Percentiles rank a stretch among this genome's conserved stretches.
Evolutionary conservation across 2,888 invertebrate species (phyloP).

Genomic region (Leucophora obtusa): DNA sequence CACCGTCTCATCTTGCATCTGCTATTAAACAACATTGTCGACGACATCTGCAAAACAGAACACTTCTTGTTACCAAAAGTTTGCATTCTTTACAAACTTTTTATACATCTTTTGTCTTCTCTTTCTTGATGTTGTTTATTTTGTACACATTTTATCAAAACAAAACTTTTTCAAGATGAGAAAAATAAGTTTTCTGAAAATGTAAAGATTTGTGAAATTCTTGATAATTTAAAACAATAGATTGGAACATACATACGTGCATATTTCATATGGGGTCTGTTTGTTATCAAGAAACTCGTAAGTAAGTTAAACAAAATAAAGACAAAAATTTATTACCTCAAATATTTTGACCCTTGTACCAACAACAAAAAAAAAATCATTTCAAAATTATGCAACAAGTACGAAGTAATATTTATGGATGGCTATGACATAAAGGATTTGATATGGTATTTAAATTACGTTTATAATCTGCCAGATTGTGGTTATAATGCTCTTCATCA

Average conservation of each 20-base stretch:
- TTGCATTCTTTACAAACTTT: conserved; percentile 6
- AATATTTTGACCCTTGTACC: no score
- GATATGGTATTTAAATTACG: no score
- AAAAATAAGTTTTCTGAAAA: conserved; percentile 31
- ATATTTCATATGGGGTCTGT: conserved; percentile 23
- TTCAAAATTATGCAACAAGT: no score
- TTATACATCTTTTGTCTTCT: not conserved
- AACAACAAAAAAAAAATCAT: no score
- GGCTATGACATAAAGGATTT: no score
- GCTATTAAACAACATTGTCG: conserved; percentile 40
- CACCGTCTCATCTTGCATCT: conserved; percentile 27
- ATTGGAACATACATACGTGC: not conserved
- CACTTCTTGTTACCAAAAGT: conserved; percentile 37
- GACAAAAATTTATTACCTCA: no score
- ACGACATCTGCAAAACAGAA: conserved; percentile 50
- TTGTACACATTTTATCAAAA: conserved; percentile 26
- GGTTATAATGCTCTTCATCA: no score
- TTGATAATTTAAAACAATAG: conserved; percentile 50
- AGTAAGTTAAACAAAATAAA: conserved; percentile 10
- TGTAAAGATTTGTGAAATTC: conserved; percentile 47
- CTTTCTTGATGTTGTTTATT: conserved; percentile 34
- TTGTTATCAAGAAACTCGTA: conserved; percentile 26
- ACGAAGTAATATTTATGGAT: no score
- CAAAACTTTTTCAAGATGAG: conserved; percentile 14
- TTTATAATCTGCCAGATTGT: no score